Evolutionary conservation across 2,797 vertebrate species (phyloP).

Genomic region (Sebastes glaucus): DNA sequence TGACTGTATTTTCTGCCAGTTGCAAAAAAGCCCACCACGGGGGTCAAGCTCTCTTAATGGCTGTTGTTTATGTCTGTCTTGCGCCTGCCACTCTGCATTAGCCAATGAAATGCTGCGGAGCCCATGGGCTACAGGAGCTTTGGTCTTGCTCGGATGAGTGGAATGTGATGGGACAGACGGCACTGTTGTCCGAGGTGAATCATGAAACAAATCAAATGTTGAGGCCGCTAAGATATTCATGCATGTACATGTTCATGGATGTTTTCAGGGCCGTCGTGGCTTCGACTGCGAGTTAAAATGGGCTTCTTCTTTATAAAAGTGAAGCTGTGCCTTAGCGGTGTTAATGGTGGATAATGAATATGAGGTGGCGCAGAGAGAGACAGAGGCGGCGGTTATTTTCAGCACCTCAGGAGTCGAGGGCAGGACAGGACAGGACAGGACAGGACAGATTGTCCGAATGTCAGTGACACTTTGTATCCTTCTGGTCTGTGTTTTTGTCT

Average conservation of each 20-base stretch:
- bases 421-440: conserved; percentile 18
- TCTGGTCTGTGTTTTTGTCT: conserved; percentile 21
- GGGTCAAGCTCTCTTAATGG: conserved; percentile 66
- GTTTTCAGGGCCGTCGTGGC: neutral
- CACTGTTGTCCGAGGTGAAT: conserved; percentile 47
- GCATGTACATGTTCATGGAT: neutral
- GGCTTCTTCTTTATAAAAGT: neutral
- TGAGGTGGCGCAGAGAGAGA: neutral
- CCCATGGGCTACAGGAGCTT: conserved; percentile 48
- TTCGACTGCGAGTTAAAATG: neutral
- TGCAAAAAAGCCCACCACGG: conserved; percentile 50
- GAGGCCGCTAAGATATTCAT: conserved; percentile 16
- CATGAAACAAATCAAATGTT: conserved; percentile 42
- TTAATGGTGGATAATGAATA: neutral
- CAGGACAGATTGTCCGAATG: conserved; percentile 35
- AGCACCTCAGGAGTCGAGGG: conserved; percentile 6
- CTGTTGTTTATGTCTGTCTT: conserved; percentile 66
- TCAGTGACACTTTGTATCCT: conserved; percentile 17
- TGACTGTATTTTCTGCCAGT: conserved; percentile 29
- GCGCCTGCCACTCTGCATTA: conserved; percentile 68
- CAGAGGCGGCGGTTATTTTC: conserved; percentile 40
- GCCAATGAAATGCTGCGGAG: conserved; percentile 52
- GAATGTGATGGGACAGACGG: conserved; percentile 63
- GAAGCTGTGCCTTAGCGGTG: neutral
- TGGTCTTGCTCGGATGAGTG: conserved; percentile 59